Percentiles rank a stretch among this genome's conserved stretches.
phyloP scores from a whole-genome alignment of 2,888 invertebrate species.

The Maniola hyperantus region DNA sequence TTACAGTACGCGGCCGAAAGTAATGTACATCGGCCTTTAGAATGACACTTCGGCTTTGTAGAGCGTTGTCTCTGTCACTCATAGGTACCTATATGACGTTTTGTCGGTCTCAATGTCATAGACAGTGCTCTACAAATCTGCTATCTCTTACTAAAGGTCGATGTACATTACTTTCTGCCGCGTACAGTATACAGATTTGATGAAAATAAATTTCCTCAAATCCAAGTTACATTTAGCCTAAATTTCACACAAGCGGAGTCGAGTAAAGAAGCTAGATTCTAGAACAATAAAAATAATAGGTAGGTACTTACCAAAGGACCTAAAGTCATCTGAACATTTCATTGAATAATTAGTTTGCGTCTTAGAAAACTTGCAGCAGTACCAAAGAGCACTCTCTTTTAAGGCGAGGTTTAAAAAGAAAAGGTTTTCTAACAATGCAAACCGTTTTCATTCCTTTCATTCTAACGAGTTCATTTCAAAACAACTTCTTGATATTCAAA shows the following conservation, averaged over 20 bases:
- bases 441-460: slow-evolving; percentile 25
- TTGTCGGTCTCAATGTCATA: too few relatives aligned
- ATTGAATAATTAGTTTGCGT: slow-evolving; percentile 19
- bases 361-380: slow-evolving; percentile 18
- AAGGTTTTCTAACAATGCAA: slow-evolving; percentile 24
- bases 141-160: too few relatives aligned
- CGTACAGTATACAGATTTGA: too few relatives aligned
- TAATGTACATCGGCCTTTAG: too few relatives aligned
- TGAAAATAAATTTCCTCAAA: too few relatives aligned
- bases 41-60: too few relatives aligned
- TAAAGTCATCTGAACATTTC: slow-evolving; percentile 1
- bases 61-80: too few relatives aligned
- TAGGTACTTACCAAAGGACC: too few relatives aligned
- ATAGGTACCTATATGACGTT: too few relatives aligned
- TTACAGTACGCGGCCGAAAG: too few relatives aligned
- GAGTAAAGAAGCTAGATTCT: not conserved
- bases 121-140: too few relatives aligned
- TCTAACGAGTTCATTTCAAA: slow-evolving; percentile 23
- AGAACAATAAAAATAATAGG: not conserved
- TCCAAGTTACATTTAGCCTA: not conserved
- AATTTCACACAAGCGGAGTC: not conserved
- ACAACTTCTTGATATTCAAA: slow-evolving; percentile 15
- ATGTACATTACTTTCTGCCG: too few relatives aligned
- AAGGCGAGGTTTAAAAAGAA: slow-evolving; percentile 16
- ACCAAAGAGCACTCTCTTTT: slow-evolving; percentile 15